phyloP scores from a whole-genome alignment of 2,113 vertebrate genomes.

The Mus spicilegus region DNA sequence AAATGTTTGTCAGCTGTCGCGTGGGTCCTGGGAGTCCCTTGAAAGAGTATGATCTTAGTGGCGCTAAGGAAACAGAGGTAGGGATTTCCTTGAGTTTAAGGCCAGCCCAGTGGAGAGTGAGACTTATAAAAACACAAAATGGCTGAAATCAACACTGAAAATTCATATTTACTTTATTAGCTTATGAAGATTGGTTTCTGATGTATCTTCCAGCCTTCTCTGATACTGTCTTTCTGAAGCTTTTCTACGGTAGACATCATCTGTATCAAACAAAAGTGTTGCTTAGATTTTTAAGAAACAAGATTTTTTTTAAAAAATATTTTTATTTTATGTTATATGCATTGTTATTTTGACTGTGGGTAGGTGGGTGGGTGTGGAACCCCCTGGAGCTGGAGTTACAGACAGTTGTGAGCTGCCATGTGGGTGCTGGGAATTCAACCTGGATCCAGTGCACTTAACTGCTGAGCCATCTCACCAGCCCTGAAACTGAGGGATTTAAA shows the following conservation, averaged over 20 bases:
- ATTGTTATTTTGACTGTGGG: neutral
- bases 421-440: neutral
- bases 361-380: neutral
- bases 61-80: neutral
- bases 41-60: conserved; percentile 28
- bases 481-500: conserved; percentile 36
- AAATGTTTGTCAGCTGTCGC: neutral
- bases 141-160: conserved; percentile 13
- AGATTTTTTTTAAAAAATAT: neutral
- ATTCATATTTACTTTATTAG: conserved; percentile 77
- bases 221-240: conserved; percentile 92
- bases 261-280: conserved; percentile 86
- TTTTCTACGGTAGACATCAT: conserved; percentile 98
- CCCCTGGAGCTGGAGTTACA: neutral
- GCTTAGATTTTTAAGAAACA: conserved; percentile 52
- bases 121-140: neutral
- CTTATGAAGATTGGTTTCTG: conserved; percentile 75
- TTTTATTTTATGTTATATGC: neutral
- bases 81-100: neutral
- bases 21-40: neutral
- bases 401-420: neutral
- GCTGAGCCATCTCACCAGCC: neutral
- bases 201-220: conserved; percentile 85
- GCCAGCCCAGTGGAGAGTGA: neutral
- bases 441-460: neutral